Conservation (phyloP, 2,113 vertebrate genomes). For the Antigone vipio region DNA sequence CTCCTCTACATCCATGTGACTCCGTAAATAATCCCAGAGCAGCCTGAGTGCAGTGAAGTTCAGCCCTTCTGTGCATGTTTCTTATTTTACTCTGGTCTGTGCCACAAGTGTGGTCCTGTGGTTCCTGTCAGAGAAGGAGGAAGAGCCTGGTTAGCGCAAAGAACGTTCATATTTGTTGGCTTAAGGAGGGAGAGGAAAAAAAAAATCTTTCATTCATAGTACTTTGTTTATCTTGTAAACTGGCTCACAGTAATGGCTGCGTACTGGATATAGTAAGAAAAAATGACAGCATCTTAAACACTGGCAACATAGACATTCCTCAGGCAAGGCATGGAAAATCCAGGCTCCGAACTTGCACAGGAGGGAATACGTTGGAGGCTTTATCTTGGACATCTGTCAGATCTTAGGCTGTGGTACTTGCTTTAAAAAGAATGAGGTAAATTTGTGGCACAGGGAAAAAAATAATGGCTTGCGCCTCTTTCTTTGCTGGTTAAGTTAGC, state of each 20-base stretch:
- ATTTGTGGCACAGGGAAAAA: neutral
- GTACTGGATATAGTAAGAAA: conserved; percentile 15
- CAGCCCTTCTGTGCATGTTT: conserved; percentile 13
- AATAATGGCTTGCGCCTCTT: neutral
- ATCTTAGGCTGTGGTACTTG: neutral
- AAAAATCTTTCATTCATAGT: conserved; percentile 56
- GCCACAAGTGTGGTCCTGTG: conserved; percentile 45
- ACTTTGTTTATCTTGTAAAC: conserved; percentile 60
- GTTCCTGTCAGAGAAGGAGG: conserved; percentile 46
- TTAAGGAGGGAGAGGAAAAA: neutral
- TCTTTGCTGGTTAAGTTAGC: neutral
- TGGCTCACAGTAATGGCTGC: conserved; percentile 38
- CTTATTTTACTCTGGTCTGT: conserved; percentile 57
- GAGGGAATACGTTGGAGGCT: neutral
- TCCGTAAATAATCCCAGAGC: neutral
- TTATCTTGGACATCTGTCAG: conserved; percentile 1
- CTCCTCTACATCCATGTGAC: neutral
- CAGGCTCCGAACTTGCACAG: neutral
- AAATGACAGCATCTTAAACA: conserved; percentile 44
- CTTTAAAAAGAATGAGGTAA: neutral
- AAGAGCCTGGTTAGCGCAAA: conserved; percentile 35
- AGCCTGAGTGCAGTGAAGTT: neutral
- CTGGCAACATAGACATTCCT: conserved; percentile 10
- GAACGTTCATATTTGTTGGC: conserved; percentile 34
- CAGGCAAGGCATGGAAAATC: neutral